A percentile compares a stretch with the other conserved stretches of the same genome.
Evolutionary conservation across 2,113 vertebrate genomes (phyloP).

Genomic region (Centropus unirufus): DNA sequence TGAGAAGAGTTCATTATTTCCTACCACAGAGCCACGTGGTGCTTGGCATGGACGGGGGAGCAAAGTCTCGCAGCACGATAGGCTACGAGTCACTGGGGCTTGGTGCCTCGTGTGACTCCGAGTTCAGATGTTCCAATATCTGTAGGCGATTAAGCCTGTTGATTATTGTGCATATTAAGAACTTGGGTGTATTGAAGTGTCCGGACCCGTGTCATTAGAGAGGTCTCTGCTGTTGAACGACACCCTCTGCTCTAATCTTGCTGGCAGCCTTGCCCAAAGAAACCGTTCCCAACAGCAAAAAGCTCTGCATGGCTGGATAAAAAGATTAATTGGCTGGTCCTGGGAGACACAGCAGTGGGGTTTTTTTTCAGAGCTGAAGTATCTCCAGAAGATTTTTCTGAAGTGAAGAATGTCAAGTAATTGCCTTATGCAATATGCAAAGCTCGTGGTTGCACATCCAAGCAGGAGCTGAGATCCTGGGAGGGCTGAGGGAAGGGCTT

Average conservation of each 20-base stretch:
- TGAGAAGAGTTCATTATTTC: not conserved
- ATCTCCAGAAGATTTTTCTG: not conserved
- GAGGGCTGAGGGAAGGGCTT: not conserved
- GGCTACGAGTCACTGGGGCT: no score
- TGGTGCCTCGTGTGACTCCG: fast-evolving
- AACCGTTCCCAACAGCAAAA: not conserved
- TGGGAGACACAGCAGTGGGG: fast-evolving
- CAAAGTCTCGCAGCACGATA: fast-evolving
- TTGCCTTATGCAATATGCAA: not conserved
- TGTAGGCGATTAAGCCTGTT: not conserved
- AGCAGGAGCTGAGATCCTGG: fast-evolving
- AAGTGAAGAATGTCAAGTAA: not conserved
- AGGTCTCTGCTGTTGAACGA: not conserved
- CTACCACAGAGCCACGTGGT: fast-evolving
- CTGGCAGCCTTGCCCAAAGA: not conserved
- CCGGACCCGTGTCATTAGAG: not conserved
- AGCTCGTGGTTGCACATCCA: not conserved
- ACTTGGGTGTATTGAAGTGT: not conserved
- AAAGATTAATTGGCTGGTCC: not conserved
- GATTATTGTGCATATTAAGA: not conserved
- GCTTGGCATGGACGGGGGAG: fast-evolving
- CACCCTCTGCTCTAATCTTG: not conserved
- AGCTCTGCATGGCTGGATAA: not conserved
- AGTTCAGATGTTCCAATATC: not conserved
- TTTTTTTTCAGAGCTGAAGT: not conserved